Evolutionary conservation across 1,140 invertebrate species (phyloP).

Genomic region (Hylaeus volcanicus): DNA sequence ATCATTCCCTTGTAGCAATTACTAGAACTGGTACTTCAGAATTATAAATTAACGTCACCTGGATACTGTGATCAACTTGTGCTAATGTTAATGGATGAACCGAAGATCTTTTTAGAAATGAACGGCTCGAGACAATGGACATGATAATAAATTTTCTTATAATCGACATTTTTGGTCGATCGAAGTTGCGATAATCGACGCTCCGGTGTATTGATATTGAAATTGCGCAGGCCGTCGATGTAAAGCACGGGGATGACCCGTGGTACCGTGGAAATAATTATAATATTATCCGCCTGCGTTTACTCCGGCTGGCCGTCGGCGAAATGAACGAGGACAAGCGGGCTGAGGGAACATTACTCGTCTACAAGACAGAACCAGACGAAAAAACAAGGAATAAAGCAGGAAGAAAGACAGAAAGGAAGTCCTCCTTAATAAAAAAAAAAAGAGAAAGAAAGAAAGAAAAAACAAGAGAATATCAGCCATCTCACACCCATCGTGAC

Average conservation of each 20-base stretch:
- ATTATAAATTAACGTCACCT: too few species aligned
- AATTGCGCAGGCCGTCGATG: not conserved
- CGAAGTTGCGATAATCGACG: too few species aligned
- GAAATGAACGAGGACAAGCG: slow-evolving; percentile 31
- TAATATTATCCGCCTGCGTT: slow-evolving; percentile 27
- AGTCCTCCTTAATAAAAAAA: slow-evolving; percentile 33
- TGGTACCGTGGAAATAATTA: slow-evolving; percentile 13
- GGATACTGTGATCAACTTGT: too few species aligned
- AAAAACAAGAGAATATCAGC: slow-evolving; percentile 60
- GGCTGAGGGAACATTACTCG: slow-evolving; percentile 14
- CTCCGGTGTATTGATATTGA: too few species aligned
- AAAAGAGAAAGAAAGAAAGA: slow-evolving; percentile 8
- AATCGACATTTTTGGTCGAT: too few species aligned
- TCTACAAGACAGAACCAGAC: not conserved
- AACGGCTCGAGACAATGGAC: too few species aligned
- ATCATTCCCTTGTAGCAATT: too few species aligned
- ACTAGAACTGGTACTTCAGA: too few species aligned
- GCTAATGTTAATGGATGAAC: too few species aligned
- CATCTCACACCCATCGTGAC: slow-evolving; percentile 62
- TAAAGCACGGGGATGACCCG: not conserved
- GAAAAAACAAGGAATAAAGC: slow-evolving; percentile 1
- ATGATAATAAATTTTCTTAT: too few species aligned
- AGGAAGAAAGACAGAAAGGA: slow-evolving; percentile 20
- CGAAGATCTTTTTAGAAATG: too few species aligned
- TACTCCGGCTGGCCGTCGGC: not conserved